phyloP scores from a whole-genome alignment of 2,797 vertebrate species.

The Microchirus variegatus region DNA sequence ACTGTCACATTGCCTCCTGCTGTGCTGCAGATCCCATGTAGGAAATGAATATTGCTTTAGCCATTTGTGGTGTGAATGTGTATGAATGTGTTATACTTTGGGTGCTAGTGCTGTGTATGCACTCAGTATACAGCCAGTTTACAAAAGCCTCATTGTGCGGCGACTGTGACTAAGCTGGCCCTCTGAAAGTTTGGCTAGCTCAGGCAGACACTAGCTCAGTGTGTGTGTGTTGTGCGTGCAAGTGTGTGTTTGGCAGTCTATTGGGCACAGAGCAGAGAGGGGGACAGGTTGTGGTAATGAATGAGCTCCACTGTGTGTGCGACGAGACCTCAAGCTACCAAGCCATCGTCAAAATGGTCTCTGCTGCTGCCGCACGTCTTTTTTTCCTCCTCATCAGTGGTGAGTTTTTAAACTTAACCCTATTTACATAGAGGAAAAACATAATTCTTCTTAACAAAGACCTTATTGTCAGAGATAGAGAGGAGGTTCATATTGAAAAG shows the following conservation, averaged over 20 bases:
- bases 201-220: constrained; percentile 35
- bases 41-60: background rate
- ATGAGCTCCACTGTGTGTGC: constrained; percentile 65
- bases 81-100: background rate
- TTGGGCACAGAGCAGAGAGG: constrained; percentile 26
- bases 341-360: constrained; percentile 67
- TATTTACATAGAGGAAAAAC: background rate
- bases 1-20: too few species aligned
- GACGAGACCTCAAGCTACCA: constrained; percentile 37
- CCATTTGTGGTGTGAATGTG: constrained; percentile 1
- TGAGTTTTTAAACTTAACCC: constrained; percentile 48
- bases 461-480: background rate
- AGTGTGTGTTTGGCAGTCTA: constrained; percentile 8
- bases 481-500: too few species aligned
- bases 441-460: background rate
- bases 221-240: constrained; percentile 24
- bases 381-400: constrained; percentile 60
- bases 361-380: constrained; percentile 45
- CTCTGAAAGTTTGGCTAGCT: constrained; percentile 46
- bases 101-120: constrained; percentile 25
- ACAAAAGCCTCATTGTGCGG: constrained; percentile 75
- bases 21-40: too few species aligned
- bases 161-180: constrained; percentile 44
- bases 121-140: constrained; percentile 18
- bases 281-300: constrained; percentile 58